Percentiles rank a stretch among this genome's conserved stretches.
Conservation (phyloP, 2,888 invertebrate genomes). For the Xylocampa areola region DNA sequence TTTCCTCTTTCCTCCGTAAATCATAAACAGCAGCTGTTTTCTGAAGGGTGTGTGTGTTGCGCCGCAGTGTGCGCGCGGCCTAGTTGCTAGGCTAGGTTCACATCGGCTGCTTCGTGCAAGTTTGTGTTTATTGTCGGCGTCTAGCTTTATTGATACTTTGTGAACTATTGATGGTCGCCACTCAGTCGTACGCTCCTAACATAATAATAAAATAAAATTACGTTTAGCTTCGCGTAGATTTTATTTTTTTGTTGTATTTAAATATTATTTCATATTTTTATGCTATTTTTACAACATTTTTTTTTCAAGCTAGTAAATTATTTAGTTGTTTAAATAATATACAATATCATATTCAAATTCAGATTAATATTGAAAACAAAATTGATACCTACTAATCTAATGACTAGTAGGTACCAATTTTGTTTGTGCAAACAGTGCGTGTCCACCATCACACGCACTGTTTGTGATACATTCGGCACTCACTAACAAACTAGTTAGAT, state of each 20-base stretch:
- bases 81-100: background rate
- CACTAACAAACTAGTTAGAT: no score
- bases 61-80: background rate
- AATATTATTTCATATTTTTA: background rate
- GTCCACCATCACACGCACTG: no score
- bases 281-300: background rate
- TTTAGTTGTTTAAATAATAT: no score
- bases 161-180: background rate
- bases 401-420: no score
- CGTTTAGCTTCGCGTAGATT: background rate
- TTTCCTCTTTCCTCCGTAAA: constrained; percentile 1
- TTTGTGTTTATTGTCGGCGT: constrained; percentile 2
- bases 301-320: no score
- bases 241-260: background rate
- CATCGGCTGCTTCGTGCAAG: constrained; percentile 1
- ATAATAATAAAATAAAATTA: background rate
- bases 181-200: background rate
- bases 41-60: background rate
- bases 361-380: no score
- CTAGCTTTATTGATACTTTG: constrained; percentile 5
- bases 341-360: no score
- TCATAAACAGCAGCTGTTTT: background rate
- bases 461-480: no score
- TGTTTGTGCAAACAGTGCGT: no score
- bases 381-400: no score